These are phyloP conservation scores for Psittacula derbiana DNA, from an alignment of 2,797 vertebrate genomes.

Conservation along the genomic window DNA sequence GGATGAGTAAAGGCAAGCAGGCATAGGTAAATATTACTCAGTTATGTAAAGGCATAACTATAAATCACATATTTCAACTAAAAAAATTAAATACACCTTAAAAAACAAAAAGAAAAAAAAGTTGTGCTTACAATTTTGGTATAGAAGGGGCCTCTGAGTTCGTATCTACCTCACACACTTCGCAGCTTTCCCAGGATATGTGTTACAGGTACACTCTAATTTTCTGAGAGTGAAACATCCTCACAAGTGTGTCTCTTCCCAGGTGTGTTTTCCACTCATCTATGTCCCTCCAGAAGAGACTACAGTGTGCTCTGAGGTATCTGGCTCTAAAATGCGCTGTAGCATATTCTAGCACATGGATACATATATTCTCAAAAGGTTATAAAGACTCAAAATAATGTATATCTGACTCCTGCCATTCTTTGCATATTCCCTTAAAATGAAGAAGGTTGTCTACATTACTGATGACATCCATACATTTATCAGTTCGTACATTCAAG, in stretches of 20 bases:
- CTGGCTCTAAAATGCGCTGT: neutral
- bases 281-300: neutral
- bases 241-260: neutral
- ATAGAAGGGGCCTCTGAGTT: neutral
- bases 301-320: neutral
- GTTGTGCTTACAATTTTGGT: rapidly evolving
- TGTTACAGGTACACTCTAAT: neutral
- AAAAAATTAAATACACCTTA: neutral
- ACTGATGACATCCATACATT: neutral
- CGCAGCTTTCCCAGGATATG: neutral
- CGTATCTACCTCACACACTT: rapidly evolving
- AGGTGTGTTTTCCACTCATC: neutral
- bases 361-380: neutral
- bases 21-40: neutral
- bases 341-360: neutral
- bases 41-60: neutral
- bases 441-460: neutral
- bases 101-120: neutral
- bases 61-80: neutral
- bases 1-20: neutral
- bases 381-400: neutral
- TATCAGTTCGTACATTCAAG: neutral
- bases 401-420: neutral
- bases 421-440: neutral
- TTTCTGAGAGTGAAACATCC: neutral